Percentiles rank a stretch among this genome's conserved stretches.
phyloP scores from a whole-genome alignment of 2,888 invertebrate genomes.

The Oscheius sp. region DNA sequence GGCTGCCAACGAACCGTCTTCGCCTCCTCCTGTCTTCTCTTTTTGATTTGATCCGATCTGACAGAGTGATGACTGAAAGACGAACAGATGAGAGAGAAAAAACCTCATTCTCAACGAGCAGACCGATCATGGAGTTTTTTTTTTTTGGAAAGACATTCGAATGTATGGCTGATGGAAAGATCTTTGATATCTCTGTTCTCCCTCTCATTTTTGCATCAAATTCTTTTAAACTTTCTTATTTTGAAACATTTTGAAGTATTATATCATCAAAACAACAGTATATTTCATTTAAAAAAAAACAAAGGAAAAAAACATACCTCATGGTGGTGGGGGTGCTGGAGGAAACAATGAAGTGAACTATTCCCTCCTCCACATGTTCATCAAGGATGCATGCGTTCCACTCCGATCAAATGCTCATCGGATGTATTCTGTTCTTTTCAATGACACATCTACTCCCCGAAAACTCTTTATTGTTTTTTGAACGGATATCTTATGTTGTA shows the following conservation, averaged over 20 bases:
- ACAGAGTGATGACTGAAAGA: conserved; percentile 17
- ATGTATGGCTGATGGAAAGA: conserved; percentile 21
- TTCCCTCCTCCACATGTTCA: not conserved
- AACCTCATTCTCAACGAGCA: not conserved
- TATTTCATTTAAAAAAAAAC: not conserved
- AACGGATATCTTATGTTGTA: too few relatives aligned
- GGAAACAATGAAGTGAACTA: not conserved
- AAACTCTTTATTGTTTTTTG: conserved; percentile 21
- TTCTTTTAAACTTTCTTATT: not conserved
- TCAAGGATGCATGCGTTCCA: conserved; percentile 10
- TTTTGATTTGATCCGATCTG: conserved; percentile 19
- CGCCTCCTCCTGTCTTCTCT: not conserved
- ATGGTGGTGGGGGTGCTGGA: not conserved
- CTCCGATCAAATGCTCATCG: too few relatives aligned
- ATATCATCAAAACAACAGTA: not conserved
- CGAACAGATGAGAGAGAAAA: not conserved
- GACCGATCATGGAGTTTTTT: not conserved
- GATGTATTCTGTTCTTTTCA: not conserved
- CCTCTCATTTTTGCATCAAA: too few relatives aligned
- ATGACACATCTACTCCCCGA: too few relatives aligned
- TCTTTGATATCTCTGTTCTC: not conserved
- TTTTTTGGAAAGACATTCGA: conserved; percentile 1
- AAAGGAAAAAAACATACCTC: conserved; percentile 17
- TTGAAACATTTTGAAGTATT: not conserved
- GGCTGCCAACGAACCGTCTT: not conserved